A percentile compares a stretch with the other conserved stretches of the same genome.
phyloP scores from a whole-genome alignment of 2,888 invertebrate genomes.

The Ligdia adustata region DNA sequence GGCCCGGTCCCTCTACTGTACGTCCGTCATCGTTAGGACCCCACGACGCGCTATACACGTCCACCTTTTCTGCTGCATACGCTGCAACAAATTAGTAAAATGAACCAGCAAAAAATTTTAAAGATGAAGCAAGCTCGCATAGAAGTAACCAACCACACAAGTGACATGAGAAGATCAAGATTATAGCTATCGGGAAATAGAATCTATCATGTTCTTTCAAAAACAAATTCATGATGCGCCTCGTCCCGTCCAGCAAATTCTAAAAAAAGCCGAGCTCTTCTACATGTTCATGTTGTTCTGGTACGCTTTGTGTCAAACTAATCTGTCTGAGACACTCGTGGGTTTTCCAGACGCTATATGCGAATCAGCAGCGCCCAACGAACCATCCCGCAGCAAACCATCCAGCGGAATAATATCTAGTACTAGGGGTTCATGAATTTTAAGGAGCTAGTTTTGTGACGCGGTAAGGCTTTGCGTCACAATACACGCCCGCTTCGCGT shows the following conservation, averaged over 20 bases:
- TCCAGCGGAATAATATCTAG: constrained; percentile 36
- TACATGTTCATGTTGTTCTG: constrained; percentile 8
- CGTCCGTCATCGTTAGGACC: constrained; percentile 96
- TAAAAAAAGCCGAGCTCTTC: neutral
- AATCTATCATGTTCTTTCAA: no score
- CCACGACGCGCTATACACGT: constrained; percentile 97
- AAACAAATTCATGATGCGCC: no score
- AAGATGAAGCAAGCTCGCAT: no score
- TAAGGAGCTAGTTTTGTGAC: constrained; percentile 4
- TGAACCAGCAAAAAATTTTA: no score
- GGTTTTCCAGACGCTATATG: no score
- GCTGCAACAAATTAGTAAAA: constrained; percentile 48
- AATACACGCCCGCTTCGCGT: neutral
- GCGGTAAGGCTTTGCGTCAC: constrained; percentile 8
- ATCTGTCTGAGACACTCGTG: constrained; percentile 14
- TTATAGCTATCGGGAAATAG: no score
- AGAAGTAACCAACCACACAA: no score
- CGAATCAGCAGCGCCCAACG: constrained; percentile 96
- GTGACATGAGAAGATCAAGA: no score
- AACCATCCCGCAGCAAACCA: constrained; percentile 88
- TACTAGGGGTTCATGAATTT: constrained; percentile 21
- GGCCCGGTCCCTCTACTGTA: constrained; percentile 95
- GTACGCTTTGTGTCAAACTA: constrained; percentile 12
- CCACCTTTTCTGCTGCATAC: constrained; percentile 90
- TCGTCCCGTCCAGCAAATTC: neutral